Evolutionary conservation across 1,140 invertebrate genomes (phyloP), one percentile per base, ranked within the genome.

Genomic region (Gonioctena quinquepunctata): DNA sequence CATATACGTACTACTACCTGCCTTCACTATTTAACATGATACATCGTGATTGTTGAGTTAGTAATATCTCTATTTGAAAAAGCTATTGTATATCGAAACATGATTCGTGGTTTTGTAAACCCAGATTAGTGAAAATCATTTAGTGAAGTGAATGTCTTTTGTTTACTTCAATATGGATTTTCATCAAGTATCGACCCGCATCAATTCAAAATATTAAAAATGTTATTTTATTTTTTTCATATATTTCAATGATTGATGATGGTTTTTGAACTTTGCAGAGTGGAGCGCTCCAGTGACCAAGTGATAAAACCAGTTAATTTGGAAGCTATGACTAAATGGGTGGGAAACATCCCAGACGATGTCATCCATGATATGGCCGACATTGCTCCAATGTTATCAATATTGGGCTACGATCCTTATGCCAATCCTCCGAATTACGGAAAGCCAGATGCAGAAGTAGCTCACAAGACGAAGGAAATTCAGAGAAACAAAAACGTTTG

Each of bases 301-400:
- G 97, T 99, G 61, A 96, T 99, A 81, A 98, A 98, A 83, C 96
- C 98, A 4, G 93, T 99, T 11, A 99, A 99, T 87, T 85, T 96
- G 68, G 96, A 99, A 84, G 97, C 97, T 6, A 85, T 99, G 56
- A 91, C 91, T 71, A 98, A 98, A 86, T 99, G 98, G 98, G 96
- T 98, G 33, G 96, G 94, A 33, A 87, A 93, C 74, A 92, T 99
- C 80, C 96, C 96, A 21, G 88, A 90, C 21, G 96, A 98, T 84
- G 96, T 98, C 22, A 89, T 96, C 27, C 87, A 88, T 70, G 94
- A 97, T 81, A 96, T 97, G 94, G 90, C 92, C 2, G 90, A 92
- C 70, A 90, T 97, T 73, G 96, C 96, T 64, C 96, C 96, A 42
- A 97, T 98, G 96, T 88, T 97, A 50, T 89, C 90, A 18, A 89